phyloP scores from a whole-genome alignment of 2,113 vertebrate genomes.

The Dasyurus viverrinus region DNA sequence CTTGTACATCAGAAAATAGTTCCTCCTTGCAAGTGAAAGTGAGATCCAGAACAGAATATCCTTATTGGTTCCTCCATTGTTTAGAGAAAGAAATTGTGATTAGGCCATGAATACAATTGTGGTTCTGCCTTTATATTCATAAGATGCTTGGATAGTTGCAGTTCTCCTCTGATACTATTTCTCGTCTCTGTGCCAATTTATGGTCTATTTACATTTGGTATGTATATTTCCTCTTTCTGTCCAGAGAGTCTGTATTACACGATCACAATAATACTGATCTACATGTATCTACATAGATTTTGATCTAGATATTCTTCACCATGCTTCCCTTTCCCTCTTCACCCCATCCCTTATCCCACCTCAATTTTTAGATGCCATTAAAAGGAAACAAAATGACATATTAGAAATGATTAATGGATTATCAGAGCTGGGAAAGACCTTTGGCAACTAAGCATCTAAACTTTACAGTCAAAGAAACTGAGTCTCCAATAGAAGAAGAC shows the following conservation, averaged over 20 bases:
- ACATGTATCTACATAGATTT: not conserved
- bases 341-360: not conserved
- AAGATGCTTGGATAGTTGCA: not conserved
- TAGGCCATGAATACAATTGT: not conserved
- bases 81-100: not conserved
- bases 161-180: not conserved
- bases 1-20: not conserved
- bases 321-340: not conserved
- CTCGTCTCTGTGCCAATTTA: not conserved
- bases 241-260: not conserved
- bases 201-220: not conserved
- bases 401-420: not conserved
- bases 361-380: not conserved
- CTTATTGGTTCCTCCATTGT: not conserved
- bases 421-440: not conserved
- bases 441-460: not conserved
- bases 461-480: not conserved
- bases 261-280: not conserved
- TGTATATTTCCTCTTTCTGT: not conserved
- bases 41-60: not conserved
- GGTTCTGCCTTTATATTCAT: not conserved
- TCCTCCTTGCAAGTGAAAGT: not conserved
- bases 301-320: not conserved
- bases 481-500: not conserved
- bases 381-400: not conserved